Evolutionary conservation across 2,888 invertebrate genomes (phyloP), one percentile per base, ranked within the genome.

Genomic region (Orgyia antiqua): DNA sequence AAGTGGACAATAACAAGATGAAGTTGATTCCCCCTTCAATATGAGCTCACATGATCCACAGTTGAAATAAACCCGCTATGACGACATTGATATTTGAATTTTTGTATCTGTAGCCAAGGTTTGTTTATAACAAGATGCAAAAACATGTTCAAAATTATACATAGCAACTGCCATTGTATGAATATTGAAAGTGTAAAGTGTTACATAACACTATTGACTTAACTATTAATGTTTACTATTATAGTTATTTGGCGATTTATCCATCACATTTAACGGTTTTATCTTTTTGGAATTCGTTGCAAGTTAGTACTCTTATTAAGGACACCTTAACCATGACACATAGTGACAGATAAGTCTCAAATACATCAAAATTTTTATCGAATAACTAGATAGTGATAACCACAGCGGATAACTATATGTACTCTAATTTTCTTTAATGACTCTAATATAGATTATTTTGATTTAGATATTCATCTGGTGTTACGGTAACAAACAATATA

Each of bases 1-100:
- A 51, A 53, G 43, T 51, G 42, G 36, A 46, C 49, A 57, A 49
- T 48, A 51, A 58, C 50, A 59, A 53, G 50, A 54, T 44, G 36
- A 38, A 42, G 28, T 30, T 40, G 45, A 41, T 41, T 36, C 41
- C 36, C 36, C 37, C 23, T 43, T 37, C 42, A 39, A 36, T 37
- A 48, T 47, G 30, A 33, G 19, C 13, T 58, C 53, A 55, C 50
- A 54, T 54, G 58, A 59, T 58, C 38, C 42, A 13, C 13, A 24
- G 33, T 51, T 38, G 36, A 42, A 54, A 52, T 52, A 48, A 42
- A 42, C 40, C 23, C 17, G 15, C 29, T 29, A 18, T 45, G 45
- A 39, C 41, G 41, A 25, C 39, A 38, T 23, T 30, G 29, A 30
- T 37, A 39, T 42, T 25, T 35, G 27, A 39, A 43, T 39, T 38